Percentiles rank a stretch among this genome's conserved stretches.
These are phyloP conservation scores for Eristalinus sepulchralis DNA, from an alignment of 2,888 invertebrate genomes.

Conservation along the genomic window DNA sequence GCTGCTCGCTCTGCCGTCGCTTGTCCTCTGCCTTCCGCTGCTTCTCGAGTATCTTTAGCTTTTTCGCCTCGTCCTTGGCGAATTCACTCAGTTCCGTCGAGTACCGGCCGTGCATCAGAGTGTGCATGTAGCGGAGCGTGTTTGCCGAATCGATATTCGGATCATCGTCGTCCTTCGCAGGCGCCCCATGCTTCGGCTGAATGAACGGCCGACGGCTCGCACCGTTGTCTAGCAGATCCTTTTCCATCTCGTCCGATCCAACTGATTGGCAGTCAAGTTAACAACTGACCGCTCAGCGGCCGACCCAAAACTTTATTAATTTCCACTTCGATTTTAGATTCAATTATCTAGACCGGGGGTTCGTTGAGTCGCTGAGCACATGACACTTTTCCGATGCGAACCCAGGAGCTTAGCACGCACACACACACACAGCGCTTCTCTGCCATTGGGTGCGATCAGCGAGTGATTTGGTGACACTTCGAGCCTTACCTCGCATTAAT, in stretches of 20 bases:
- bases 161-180: neutral
- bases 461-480: neutral
- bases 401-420: neutral
- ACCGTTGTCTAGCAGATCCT: slow-evolving; percentile 18
- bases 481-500: neutral
- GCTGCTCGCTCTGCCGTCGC: slow-evolving; percentile 83
- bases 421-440: neutral
- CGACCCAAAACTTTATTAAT: neutral
- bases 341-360: neutral
- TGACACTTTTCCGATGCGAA: neutral
- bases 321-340: neutral
- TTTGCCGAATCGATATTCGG: slow-evolving; percentile 73
- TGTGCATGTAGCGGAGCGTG: slow-evolving; percentile 78
- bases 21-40: slow-evolving; percentile 87
- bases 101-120: slow-evolving; percentile 81
- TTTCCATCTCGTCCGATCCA: slow-evolving; percentile 34
- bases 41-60: slow-evolving; percentile 87
- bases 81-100: slow-evolving; percentile 97
- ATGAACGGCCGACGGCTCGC: slow-evolving; percentile 9
- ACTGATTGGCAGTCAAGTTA: slow-evolving; percentile 6
- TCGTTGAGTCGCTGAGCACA: neutral
- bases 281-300: slow-evolving; percentile 13
- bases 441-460: neutral
- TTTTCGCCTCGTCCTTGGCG: slow-evolving; percentile 94
- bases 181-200: neutral